Conservation (phyloP, 1,140 invertebrate species). For the Drosophila pallidifrons region DNA sequence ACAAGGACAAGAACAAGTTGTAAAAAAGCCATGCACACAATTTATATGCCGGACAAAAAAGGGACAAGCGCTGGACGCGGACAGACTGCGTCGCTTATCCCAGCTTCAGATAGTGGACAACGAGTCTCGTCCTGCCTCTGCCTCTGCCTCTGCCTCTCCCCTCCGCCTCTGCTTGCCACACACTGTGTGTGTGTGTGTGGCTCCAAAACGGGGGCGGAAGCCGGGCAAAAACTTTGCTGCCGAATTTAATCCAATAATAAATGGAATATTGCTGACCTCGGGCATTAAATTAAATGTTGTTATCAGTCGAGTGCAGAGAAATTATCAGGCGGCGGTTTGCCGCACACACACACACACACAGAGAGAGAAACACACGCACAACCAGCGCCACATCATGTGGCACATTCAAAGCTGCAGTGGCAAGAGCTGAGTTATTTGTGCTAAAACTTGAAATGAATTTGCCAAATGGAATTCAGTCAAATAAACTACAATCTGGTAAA, state of each 20-base stretch:
- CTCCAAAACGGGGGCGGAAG: background rate
- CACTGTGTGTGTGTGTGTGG: background rate
- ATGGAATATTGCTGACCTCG: conserved; percentile 85
- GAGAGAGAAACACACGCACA: background rate
- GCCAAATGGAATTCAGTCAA: conserved; percentile 34
- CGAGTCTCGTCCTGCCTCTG: conserved; percentile 3
- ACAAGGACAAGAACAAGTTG: conserved; percentile 37
- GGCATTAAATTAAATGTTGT: conserved; percentile 85
- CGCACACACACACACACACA: conserved; percentile 19
- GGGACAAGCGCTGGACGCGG: conserved; percentile 12
- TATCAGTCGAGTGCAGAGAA: conserved; percentile 84
- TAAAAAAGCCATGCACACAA: conserved; percentile 60
- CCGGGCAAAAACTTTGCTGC: conserved; percentile 75
- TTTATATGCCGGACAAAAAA: conserved; percentile 52
- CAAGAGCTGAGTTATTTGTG: conserved; percentile 54
- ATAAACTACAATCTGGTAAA: background rate
- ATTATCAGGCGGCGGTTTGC: conserved; percentile 74
- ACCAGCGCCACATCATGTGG: background rate
- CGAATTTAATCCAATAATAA: conserved; percentile 85
- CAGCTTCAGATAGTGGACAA: conserved; percentile 62
- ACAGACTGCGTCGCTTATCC: conserved; percentile 55
- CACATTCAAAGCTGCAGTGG: background rate
- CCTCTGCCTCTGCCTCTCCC: background rate
- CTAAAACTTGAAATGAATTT: conserved; percentile 56
- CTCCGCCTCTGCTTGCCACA: background rate